Conservation (phyloP, 92 coral and sea anemone genomes). For the Chrysogorgia sp. region DNA sequence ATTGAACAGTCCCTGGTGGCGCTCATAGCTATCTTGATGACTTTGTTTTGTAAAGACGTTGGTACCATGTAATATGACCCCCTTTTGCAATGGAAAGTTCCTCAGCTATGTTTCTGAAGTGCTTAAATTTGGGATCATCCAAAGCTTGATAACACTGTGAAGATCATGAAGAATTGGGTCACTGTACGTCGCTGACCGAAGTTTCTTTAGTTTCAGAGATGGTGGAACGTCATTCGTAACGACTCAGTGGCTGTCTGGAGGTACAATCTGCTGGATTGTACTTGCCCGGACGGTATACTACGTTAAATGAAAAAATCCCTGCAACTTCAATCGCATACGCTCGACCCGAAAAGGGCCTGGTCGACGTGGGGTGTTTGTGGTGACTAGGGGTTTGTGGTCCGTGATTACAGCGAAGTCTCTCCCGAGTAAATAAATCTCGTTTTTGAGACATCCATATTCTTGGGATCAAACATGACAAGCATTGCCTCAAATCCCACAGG, state of each 20-base stretch:
- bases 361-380: constrained; percentile 17
- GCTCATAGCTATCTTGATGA: constrained; percentile 18
- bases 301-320: constrained; percentile 29
- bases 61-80: constrained; percentile 8
- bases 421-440: constrained; percentile 21
- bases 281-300: constrained; percentile 14
- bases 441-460: constrained; percentile 33
- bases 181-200: no score
- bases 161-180: no score
- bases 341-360: constrained; percentile 43
- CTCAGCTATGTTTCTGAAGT: neutral
- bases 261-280: constrained; percentile 30
- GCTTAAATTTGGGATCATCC: neutral
- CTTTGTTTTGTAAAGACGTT: constrained; percentile 1
- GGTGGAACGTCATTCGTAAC: constrained; percentile 20
- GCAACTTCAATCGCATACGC: constrained; percentile 29
- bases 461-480: constrained; percentile 6
- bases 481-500: constrained; percentile 17
- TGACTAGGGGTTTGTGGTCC: constrained; percentile 32
- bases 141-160: neutral
- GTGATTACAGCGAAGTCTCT: constrained; percentile 19
- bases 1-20: constrained; percentile 34
- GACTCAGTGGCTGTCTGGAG: constrained; percentile 34
- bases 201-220: no score
- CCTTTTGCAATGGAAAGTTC: constrained; percentile 9